Percentiles rank a stretch among this genome's conserved stretches.
Conservation (phyloP, 1,140 invertebrate species). For the Drosophila simulans region DNA sequence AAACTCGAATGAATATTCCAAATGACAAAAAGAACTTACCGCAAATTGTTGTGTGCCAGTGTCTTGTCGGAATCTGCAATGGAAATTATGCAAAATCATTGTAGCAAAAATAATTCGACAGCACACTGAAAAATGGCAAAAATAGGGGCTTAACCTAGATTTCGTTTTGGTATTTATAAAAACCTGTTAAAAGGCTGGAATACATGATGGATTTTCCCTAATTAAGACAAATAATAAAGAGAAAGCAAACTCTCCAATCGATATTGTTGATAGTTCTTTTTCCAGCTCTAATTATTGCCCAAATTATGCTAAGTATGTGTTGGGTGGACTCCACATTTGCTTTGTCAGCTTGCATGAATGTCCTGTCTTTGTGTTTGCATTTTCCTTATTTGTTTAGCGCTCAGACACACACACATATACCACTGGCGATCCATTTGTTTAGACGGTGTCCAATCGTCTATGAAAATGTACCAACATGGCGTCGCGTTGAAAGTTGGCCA, state of each 20-base stretch:
- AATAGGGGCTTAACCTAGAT: background rate
- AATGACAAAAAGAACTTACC: conserved; percentile 41
- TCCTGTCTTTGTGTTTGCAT: conserved; percentile 27
- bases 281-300: conserved; percentile 60
- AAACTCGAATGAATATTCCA: conserved; percentile 35
- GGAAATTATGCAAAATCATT: conserved; percentile 20
- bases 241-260: background rate
- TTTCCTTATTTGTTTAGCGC: conserved; percentile 52
- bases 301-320: conserved; percentile 69
- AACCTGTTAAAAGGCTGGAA: no score
- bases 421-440: conserved; percentile 61
- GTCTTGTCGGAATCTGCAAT: conserved; percentile 28
- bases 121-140: background rate
- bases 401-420: conserved; percentile 6
- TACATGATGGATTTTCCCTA: no score
- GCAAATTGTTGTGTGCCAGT: background rate
- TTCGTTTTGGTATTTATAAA: no score
- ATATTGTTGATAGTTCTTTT: background rate
- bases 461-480: conserved; percentile 74
- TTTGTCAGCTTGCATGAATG: conserved; percentile 15
- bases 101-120: conserved; percentile 5
- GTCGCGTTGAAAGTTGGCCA: conserved; percentile 52
- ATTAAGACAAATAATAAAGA: background rate
- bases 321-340: conserved; percentile 30
- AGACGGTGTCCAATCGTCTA: conserved; percentile 79